phyloP scores from a whole-genome alignment of 2,797 vertebrate species.

The Premnoplex brunnescens region DNA sequence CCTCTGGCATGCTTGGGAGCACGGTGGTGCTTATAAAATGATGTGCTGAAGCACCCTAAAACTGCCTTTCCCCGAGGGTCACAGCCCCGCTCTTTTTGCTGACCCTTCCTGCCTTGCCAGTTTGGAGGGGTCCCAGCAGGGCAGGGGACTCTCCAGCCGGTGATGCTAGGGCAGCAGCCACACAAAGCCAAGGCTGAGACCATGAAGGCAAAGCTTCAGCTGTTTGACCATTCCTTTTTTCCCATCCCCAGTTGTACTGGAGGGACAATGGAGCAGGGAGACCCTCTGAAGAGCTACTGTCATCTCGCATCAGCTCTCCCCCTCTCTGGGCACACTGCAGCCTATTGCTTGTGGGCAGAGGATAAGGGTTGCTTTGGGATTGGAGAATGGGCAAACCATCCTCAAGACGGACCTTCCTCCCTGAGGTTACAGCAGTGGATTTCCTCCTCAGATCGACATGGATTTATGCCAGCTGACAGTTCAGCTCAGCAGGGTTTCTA shows the following conservation, averaged over 20 bases:
- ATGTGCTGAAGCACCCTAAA: neutral
- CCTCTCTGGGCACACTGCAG: neutral
- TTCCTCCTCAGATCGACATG: neutral
- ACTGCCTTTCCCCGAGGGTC: fast-evolving
- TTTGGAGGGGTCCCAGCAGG: fast-evolving
- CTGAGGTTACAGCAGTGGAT: neutral
- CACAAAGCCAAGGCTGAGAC: neutral
- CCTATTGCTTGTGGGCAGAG: neutral
- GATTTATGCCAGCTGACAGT: slow-evolving; percentile 18
- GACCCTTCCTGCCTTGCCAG: neutral
- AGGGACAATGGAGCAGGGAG: neutral
- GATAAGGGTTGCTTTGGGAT: neutral
- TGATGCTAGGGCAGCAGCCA: neutral
- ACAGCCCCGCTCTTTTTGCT: neutral
- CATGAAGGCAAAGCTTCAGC: neutral
- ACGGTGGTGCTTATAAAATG: fast-evolving
- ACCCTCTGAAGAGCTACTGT: neutral
- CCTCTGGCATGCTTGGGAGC: neutral
- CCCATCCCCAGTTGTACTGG: fast-evolving
- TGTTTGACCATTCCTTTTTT: neutral
- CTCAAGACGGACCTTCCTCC: neutral
- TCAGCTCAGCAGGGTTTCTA: neutral
- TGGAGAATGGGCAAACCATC: neutral
- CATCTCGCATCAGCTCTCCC: fast-evolving
- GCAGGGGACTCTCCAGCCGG: neutral